Base-by-base conservation (phyloP, 2,888 invertebrate species). In the Dugesia japonica region DNA sequence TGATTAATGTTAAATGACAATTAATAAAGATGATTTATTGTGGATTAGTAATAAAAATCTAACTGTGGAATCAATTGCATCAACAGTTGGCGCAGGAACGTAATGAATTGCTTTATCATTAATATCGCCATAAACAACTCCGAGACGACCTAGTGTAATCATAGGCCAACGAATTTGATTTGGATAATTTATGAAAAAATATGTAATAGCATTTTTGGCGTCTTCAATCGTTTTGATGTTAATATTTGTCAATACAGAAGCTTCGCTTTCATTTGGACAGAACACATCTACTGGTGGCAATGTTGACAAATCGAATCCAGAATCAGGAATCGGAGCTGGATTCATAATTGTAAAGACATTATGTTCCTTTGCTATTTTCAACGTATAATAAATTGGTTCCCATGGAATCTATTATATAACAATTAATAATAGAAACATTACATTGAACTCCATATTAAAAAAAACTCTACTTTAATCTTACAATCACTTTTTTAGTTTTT, bases 241-340 rank as follows among this genome's bases (percentile, higher is more conserved):
- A n/a, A 56, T 56, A 13, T n/a, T n/a, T 20, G 56, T 56, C 17
- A 56, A 9, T n/a, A 23, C 4, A 20, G 56, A n/a, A 56, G 56
- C 56, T 56, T 56, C 56, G 4, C 9, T 13, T 56, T 56, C 56
- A 56, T 56, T 56, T 4, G 56, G 56, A 56, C 56, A 56, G 17
- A 56, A 56, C 17, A 56, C 17, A 23, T 56, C 56, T 13, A 56
- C 56, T 56, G 56, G 56, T 56, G 56, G 56, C 56, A 56, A 9
- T 23, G 4, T 7, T 7, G 56, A 56, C 23, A 56, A 56, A 56
- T 56, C 56, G 4, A 56, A 56, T 56, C 56, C 56, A 20, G 56
- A 56, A 23, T 56, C 56, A 56, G 56, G 56, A 56, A 56, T 56
- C 4, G 56, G 56, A 56, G 56, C 56, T n/a, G 56, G 56, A n/a